Conservation (phyloP, 2,797 vertebrate genomes). For the Macropus fuliginosus region DNA sequence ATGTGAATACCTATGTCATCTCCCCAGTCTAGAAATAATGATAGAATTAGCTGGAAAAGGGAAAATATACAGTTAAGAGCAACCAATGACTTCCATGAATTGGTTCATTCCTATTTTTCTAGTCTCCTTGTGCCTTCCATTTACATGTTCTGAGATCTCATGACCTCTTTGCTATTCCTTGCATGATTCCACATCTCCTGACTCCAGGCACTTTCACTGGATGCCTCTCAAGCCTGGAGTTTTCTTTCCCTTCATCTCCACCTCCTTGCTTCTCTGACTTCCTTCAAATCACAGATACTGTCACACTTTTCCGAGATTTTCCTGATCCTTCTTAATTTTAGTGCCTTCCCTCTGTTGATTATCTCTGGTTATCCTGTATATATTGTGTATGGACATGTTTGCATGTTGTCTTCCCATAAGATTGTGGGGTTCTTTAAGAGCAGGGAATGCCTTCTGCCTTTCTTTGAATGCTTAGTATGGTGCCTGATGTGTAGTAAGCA, state of each 20-base stretch:
- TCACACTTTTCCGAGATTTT: background rate
- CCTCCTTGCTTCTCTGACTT: background rate
- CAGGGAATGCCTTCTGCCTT: background rate
- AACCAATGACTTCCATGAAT: background rate
- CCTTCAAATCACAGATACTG: background rate
- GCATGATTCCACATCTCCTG: background rate
- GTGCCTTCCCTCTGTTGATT: background rate
- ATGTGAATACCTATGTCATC: background rate
- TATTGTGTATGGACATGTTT: background rate
- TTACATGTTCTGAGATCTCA: background rate
- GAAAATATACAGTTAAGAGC: background rate
- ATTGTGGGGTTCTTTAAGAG: background rate
- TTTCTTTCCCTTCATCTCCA: background rate
- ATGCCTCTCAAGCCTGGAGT: background rate
- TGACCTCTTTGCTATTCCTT: background rate
- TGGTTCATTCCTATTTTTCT: background rate
- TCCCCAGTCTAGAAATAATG: background rate
- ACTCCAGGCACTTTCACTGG: background rate
- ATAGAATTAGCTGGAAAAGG: background rate
- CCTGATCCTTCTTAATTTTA: background rate
- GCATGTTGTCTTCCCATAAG: background rate
- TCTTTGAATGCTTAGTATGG: background rate
- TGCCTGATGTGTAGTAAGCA: background rate
- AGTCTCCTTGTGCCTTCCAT: background rate
- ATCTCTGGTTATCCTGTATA: background rate